Conservation (phyloP, 2,113 vertebrate species). For the Picathartes gymnocephalus region DNA sequence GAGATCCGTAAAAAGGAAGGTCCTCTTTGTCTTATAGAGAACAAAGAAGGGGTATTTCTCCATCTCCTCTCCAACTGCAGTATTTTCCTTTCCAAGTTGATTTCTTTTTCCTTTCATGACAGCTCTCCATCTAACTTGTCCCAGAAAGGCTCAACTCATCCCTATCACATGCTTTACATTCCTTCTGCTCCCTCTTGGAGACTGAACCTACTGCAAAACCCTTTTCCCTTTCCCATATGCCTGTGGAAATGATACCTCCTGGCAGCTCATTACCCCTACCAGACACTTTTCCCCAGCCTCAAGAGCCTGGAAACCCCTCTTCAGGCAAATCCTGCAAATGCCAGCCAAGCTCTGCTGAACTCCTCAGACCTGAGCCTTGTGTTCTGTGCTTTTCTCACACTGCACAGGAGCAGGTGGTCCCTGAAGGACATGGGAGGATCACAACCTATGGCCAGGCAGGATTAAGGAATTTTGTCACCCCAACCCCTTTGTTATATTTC, state of each 20-base stretch:
- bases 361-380: not conserved
- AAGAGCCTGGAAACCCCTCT: not conserved
- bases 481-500: not conserved
- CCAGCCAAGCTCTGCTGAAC: not conserved
- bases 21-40: not conserved
- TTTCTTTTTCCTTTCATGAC: not conserved
- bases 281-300: not conserved
- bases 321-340: not conserved
- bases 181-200: not conserved
- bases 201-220: not conserved
- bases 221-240: not conserved
- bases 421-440: not conserved
- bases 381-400: not conserved
- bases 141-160: not conserved
- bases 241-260: not conserved
- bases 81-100: not conserved
- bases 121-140: not conserved
- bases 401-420: fast-evolving
- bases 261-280: not conserved
- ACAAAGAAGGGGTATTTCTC: not conserved
- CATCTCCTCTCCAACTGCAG: not conserved
- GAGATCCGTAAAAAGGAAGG: not conserved
- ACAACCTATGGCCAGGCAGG: not conserved
- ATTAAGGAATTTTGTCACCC: not conserved
- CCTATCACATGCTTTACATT: not conserved